Evolutionary conservation across 2,113 vertebrate species (phyloP), one percentile per base, ranked within the genome.

Genomic region (Balaenoptera acutorostrata): DNA sequence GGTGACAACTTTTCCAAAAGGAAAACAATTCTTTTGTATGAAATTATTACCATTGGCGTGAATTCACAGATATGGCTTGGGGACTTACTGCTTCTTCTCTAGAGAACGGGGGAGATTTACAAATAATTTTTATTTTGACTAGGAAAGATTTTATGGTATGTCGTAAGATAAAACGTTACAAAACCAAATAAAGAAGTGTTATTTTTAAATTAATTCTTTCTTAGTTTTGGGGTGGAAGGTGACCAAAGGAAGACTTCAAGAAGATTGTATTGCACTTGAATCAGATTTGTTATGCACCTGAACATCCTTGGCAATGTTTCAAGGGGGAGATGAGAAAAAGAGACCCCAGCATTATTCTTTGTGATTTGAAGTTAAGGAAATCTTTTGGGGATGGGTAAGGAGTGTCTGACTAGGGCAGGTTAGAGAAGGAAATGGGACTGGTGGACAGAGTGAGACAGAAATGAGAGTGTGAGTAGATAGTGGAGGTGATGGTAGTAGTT

Each of bases 1-100:
- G 31, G 61, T 82, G 77, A 92, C 71, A 77, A 66, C 23, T 91
- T 95, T 93, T 95, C 11, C 55, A 92, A 95, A 83, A 88, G 44
- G 18, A 20, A 90, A 90, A 66, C 10, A 33, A 39, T 83, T 86
- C 4, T 69, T 94, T 74, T 74, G 15, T 88, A 29, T 93, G 68
- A 92, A 82, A 61, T 77, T 85, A 14, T 68, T 96, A 78, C 31
- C 46, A 82, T 57, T 93, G 63, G 81, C 10, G 33, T 21, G 4
- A 92, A 75, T 59, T 88, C 41, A 86, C 33, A 94, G 68, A n/a
- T 92, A 61, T 23, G 8, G 39, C 13, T 64, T 92, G 93, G 36
- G 49, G 20, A 36, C 2, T 78, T 95, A 77, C 2, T 86, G 27
- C 20, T 82, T 68, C 59, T 93, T 96, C 59, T n/a, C 72, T 72